Evolutionary conservation across 2,888 invertebrate species (phyloP), one percentile per base, ranked within the genome.

Genomic region (Bursaphelenchus okinawaensis): DNA sequence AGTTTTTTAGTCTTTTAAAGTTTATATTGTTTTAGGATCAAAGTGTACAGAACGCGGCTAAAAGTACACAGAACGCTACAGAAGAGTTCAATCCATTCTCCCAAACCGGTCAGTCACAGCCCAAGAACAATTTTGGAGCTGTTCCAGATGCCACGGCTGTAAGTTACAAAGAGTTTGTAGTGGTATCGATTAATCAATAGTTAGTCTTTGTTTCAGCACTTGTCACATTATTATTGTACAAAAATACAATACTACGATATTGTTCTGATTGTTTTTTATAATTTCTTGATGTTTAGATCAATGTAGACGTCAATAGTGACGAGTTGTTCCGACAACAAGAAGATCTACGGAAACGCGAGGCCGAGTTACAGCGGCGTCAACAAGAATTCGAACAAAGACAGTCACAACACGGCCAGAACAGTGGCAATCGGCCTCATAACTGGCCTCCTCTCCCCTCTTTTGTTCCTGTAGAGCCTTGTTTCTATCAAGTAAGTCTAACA

Each of bases 391-490:
- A 87, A 72, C 87, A 85, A 20, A 65, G 85, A 2, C 65, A 68
- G 73, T 69, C 86, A 86, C 80, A 84, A 86, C 86, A 77, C 61
- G 67, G 63, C 9, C 62, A 64, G 16, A 64, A 54, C 20, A 67
- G 67, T 9, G 57, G 27, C 8, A 19, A 69, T 63, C 12, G 24
- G 27, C 50, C 59, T 50, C 52, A 98, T 84, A 99, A 98, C 86
- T 99, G 95, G 94, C 98, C 98, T 0, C 98, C 98, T 0, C 84
- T 99, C 71, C 96, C 98, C 0, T 90, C 90, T 81, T 91, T 91
- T 79, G 93, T 92, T 71, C 85, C 86, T 68, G 88, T 95, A 69
- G 92, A 94, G 83, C 96, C 98, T 0, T 99, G 98, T 84, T 98
- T 99, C 86, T 96, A 96, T 85, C 96, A 98, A 68, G 76, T 72